A percentile compares a stretch with the other conserved stretches of the same genome.
Evolutionary conservation across 2,888 invertebrate species (phyloP).

Genomic region (Ectemnius lituratus): DNA sequence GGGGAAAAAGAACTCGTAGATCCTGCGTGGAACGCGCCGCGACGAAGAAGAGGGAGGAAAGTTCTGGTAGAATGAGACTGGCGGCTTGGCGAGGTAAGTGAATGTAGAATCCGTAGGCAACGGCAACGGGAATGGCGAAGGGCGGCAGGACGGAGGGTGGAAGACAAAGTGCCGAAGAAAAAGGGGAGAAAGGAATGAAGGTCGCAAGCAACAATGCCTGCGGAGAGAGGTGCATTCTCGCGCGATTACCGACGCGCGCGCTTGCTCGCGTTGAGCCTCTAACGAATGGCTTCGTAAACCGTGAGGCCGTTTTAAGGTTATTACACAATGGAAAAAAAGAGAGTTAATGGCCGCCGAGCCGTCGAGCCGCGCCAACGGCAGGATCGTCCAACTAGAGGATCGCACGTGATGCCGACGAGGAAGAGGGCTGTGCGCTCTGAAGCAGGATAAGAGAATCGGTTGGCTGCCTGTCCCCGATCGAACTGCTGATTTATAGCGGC

Average conservation of each 20-base stretch:
- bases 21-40: background rate
- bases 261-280: constrained; percentile 41
- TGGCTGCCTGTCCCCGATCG: constrained; percentile 71
- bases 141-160: background rate
- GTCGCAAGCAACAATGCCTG: constrained; percentile 64
- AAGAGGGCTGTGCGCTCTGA: background rate
- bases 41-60: constrained; percentile 7
- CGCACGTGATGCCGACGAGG: constrained; percentile 16
- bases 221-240: constrained; percentile 64
- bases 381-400: constrained; percentile 32
- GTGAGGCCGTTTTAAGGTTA: constrained; percentile 67
- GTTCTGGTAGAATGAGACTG: background rate
- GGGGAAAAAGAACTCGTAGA: constrained; percentile 10
- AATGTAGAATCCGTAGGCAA: background rate
- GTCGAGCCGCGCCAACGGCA: constrained; percentile 50
- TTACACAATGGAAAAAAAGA: constrained; percentile 68
- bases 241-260: constrained; percentile 61
- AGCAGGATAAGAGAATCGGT: constrained; percentile 19
- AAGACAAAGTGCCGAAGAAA: constrained; percentile 5
- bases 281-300: constrained; percentile 71
- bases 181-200: constrained; percentile 36
- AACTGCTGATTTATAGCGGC: constrained; percentile 65
- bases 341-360: constrained; percentile 64
- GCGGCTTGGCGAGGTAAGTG: background rate
- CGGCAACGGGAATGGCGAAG: background rate